These are phyloP conservation scores for Choloepus didactylus DNA, from an alignment of 2,797 vertebrate species.

Conservation along the genomic window DNA sequence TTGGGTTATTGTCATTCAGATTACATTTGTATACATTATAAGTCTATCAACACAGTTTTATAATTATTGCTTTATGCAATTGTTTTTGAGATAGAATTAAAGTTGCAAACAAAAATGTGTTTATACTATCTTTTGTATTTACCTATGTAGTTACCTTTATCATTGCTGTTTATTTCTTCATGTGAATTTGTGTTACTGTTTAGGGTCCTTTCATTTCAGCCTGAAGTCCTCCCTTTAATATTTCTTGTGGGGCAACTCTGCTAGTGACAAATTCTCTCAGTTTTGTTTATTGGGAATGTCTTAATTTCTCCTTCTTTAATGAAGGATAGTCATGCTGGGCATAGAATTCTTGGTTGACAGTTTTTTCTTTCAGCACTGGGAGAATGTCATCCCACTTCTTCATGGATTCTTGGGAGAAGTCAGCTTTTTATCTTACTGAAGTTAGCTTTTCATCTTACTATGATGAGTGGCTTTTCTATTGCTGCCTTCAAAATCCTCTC, in stretches of 20 bases:
- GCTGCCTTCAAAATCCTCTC: background rate
- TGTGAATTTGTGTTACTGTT: background rate
- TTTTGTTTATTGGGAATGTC: background rate
- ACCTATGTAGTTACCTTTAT: background rate
- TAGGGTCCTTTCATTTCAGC: background rate
- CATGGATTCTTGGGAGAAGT: background rate
- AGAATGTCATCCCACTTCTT: background rate
- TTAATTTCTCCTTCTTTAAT: slow-evolving; percentile 5
- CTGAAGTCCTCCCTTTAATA: background rate
- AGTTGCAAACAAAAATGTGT: slow-evolving; percentile 1
- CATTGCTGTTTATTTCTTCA: slow-evolving; percentile 15
- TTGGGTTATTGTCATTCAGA: slow-evolving; percentile 12
- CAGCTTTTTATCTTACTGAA: too few relatives aligned
- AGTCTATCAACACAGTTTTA: background rate
- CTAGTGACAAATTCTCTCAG: background rate
- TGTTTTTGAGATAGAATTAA: background rate
- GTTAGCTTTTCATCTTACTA: background rate
- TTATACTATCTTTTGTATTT: background rate
- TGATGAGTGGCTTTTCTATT: background rate
- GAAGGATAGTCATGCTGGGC: background rate
- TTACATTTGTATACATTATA: background rate
- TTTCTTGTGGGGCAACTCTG: background rate
- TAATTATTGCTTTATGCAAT: slow-evolving; percentile 34
- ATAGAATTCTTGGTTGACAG: background rate
- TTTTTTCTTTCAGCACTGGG: background rate